Evolutionary conservation across 37 sponge, comb jelly and placozoan genomes (phyloP).

Genomic region (Cliona cf. orientalis): DNA sequence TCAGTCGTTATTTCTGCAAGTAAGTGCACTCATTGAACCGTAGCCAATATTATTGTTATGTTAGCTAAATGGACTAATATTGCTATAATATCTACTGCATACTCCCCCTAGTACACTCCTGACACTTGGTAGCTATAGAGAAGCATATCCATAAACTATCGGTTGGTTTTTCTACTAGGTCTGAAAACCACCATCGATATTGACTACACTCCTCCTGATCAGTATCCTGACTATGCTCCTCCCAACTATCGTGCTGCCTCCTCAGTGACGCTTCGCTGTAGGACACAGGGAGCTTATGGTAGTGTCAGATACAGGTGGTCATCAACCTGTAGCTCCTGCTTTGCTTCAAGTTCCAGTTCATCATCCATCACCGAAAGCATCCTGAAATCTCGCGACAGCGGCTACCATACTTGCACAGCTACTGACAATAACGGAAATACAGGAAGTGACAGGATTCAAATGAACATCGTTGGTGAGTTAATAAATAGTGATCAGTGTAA

Average conservation of each 20-base stretch:
- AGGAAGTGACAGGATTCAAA: neutral
- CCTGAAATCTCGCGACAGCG: neutral
- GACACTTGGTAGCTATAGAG: no score
- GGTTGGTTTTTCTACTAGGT: neutral
- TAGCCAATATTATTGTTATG: no score
- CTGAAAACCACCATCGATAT: conserved; percentile 14
- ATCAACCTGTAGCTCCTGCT: conserved; percentile 17
- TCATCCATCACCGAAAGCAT: neutral
- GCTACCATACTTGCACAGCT: conserved; percentile 9
- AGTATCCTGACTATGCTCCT: neutral
- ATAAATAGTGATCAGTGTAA: no score
- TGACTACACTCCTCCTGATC: conserved; percentile 13
- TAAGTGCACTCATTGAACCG: no score
- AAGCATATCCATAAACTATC: no score
- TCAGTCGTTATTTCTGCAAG: no score
- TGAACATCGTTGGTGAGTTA: conserved; percentile 12
- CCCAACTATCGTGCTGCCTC: conserved; percentile 22
- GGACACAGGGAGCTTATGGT: neutral
- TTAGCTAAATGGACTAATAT: no score
- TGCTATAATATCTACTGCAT: no score
- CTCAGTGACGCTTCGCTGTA: conserved; percentile 7
- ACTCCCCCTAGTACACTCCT: no score
- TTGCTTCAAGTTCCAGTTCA: neutral
- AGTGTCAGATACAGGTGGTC: conserved; percentile 7
- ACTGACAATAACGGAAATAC: conserved; percentile 9